phyloP scores from a whole-genome alignment of 2,888 invertebrate genomes.

The Tetragonula carbonaria region DNA sequence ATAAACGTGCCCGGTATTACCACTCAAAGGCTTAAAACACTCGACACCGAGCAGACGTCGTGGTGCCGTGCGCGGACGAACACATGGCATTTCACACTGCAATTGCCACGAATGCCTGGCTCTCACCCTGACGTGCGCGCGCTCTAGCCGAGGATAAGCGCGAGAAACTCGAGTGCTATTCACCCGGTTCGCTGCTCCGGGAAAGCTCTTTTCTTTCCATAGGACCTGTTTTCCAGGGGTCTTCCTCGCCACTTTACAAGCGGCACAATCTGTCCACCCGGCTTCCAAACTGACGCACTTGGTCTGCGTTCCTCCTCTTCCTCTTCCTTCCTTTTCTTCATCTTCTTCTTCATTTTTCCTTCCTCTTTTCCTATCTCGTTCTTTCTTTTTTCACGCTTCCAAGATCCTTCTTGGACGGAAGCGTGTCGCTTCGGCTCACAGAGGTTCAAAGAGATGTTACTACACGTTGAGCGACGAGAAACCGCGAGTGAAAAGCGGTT shows the following conservation, averaged over 20 bases:
- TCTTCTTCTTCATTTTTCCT: neutral
- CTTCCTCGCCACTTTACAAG: conserved; percentile 35
- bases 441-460: neutral
- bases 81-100: conserved; percentile 77
- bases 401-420: too few species aligned
- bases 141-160: conserved; percentile 43
- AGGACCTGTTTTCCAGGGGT: conserved; percentile 44
- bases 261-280: conserved; percentile 34
- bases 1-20: conserved; percentile 77
- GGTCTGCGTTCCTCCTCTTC: neutral
- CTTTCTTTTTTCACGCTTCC: too few species aligned
- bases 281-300: conserved; percentile 18
- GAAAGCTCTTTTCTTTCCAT: conserved; percentile 55
- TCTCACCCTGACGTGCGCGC: conserved; percentile 1
- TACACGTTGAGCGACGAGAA: neutral
- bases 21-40: conserved; percentile 79
- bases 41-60: conserved; percentile 69
- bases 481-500: conserved; percentile 60
- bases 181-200: conserved; percentile 32
- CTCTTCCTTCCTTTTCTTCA: neutral
- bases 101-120: conserved; percentile 66
- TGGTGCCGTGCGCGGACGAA: conserved; percentile 43
- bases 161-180: conserved; percentile 56
- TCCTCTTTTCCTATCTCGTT: too few species aligned
- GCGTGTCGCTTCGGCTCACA: neutral